A percentile compares a stretch with the other conserved stretches of the same genome.
These are phyloP conservation scores for Eidolon helvum DNA, from an alignment of 2,113 vertebrate species.

Conservation along the genomic window DNA sequence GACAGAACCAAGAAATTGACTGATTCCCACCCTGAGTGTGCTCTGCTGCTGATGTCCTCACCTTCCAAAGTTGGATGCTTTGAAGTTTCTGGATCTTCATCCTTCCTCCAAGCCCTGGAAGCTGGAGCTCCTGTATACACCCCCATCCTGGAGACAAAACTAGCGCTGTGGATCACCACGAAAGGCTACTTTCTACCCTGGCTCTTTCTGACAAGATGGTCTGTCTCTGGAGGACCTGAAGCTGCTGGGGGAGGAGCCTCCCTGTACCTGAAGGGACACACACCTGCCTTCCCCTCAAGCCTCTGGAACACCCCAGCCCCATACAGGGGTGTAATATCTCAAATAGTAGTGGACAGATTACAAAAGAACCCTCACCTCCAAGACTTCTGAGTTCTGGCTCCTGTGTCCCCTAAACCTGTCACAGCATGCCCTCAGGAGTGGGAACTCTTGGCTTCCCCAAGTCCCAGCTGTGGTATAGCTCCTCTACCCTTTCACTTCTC, in stretches of 20 bases:
- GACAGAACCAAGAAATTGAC: background rate
- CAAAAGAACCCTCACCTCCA: background rate
- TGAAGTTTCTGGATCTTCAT: background rate
- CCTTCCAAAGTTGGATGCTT: background rate
- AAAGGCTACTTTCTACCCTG: background rate
- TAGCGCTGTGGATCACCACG: too few relatives aligned
- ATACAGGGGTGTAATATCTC: background rate
- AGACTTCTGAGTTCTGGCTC: background rate
- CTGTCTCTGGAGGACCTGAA: background rate
- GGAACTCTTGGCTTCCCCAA: background rate
- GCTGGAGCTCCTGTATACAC: background rate
- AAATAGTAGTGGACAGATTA: background rate
- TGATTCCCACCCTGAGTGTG: background rate
- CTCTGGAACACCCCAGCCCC: background rate
- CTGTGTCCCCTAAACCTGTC: background rate
- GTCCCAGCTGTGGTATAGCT: too few relatives aligned
- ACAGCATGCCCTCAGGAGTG: background rate
- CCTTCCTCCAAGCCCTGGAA: background rate
- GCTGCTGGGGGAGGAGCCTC: background rate
- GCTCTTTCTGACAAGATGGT: background rate
- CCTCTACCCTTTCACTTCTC: background rate
- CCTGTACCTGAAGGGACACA: background rate
- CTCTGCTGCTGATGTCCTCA: background rate
- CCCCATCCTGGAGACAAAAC: background rate
- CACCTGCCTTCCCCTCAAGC: background rate